Base-by-base conservation (phyloP, 2,113 vertebrate genomes). In the Colius striatus region DNA sequence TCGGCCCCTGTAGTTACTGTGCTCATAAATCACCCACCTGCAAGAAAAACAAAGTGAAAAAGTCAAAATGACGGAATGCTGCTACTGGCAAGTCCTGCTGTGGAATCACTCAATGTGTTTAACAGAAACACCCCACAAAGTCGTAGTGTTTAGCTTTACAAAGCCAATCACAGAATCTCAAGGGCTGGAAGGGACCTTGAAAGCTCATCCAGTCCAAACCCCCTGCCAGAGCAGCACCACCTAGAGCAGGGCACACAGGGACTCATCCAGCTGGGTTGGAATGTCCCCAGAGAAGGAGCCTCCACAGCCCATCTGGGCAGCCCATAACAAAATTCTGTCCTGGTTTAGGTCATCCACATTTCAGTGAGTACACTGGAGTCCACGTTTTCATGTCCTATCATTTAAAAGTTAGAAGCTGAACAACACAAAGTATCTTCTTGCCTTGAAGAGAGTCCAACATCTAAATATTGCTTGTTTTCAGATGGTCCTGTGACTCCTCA, bases 21-120 rank as follows among this genome's bases (percentile, higher is more conserved):
- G 97, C 92, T 99, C 99, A 54, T 99, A 99, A 94, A 99, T 74
- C 53, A 99, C 97, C 99, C 99, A 99, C 96, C 99, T 99, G 80
- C 29, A 15, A 76, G 57, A 18, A 54, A 26, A 38, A 29, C 48
- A 32, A 74, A 73, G 34, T 13, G 3, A 34, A 54, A 41, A 32
- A 63, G 32, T 10, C 5, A 48, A 70, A 41, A 32, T 54, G 8
- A 38, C 7, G 57, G 5, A 87, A 62, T 50, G 14, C 26, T 87
- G 90, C 90, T 62, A 63, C 41, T 84, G 27, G 32, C 34, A 51
- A 90, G 81, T 71, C 51, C 43, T 88, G 53, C 75, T 88, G 58
- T 72, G 57, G 34, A 90, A 94, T 58, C 57, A 80, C 57, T n/a
- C 85, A 77, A 30, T 8, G 8, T 27, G 7, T 51, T 66, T 72